Evolutionary conservation across 1,140 invertebrate species (phyloP), one percentile per base, ranked within the genome.

Genomic region (Euura saliciscinereae): DNA sequence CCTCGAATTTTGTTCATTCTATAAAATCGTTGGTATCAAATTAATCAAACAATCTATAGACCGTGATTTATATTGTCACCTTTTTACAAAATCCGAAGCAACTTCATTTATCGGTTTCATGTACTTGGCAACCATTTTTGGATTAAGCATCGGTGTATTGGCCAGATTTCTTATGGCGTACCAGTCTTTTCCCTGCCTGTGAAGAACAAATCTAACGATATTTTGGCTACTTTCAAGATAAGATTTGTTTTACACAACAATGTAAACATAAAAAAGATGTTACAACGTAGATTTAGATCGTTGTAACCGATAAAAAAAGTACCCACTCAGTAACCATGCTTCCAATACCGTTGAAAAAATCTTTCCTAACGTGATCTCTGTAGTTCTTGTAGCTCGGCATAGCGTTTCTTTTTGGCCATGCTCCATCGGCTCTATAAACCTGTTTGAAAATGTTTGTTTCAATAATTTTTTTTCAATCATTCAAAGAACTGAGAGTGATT

Each of bases 1-100:
- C 90, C 84, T 42, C 89, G 83, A 28, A 90, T 84, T 51, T 82
- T 79, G 76, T 84, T 88, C 51, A 93, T 90, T 71, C 90, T 91
- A n/a, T 59, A 59, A 59, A 8, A 6, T 8, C 8, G 13, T 11
- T 59, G 51, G 6, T 5, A 6, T 11, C 10, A 59, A 11, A 59
- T 59, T 11, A 59, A n/a, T n/a, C 10, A 59, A 28, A 28, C 28
- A 28, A 28, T 28, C 28, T 28, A 28, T 28, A 28, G 28, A 28
- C 28, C 28, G 28, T 28, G 0, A 28, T 28, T 28, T 28, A 28
- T 28, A 2, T 3, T 80, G 86, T 43, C 91, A 87, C 69, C 90
- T 91, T 10, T 78, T 71, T 8, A 83, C 73, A 28, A 88, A 79
- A 46, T 87, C 84, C 42, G 84, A 76, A 3, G 87, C 81, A 2